phyloP scores from a whole-genome alignment of 2,113 vertebrate species.

The Xenopus laevis region DNA sequence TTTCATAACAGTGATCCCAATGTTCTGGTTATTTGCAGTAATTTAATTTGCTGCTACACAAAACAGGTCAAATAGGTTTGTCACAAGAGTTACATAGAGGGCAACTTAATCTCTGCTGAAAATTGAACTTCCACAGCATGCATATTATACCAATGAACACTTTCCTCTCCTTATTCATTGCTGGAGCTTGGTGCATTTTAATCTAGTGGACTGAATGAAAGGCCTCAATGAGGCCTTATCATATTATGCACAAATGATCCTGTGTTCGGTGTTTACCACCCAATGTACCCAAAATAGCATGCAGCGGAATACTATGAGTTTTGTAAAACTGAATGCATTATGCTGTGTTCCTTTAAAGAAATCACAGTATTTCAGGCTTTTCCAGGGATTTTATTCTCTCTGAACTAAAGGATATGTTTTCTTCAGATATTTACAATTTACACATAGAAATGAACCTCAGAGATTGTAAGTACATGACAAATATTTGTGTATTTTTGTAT shows the following conservation, averaged over 20 bases:
- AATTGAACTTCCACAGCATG: slow-evolving; percentile 63
- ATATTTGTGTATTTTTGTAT: too few relatives aligned
- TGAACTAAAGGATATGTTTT: slow-evolving; percentile 42
- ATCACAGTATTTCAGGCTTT: slow-evolving; percentile 48
- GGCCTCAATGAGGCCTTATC: slow-evolving; percentile 67
- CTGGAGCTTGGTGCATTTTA: slow-evolving; percentile 73
- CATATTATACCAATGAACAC: slow-evolving; percentile 61
- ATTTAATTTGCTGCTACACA: not conserved
- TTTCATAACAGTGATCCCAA: not conserved
- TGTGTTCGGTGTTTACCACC: slow-evolving; percentile 78
- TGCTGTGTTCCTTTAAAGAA: slow-evolving; percentile 46
- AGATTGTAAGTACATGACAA: too few relatives aligned
- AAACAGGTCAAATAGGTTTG: slow-evolving; percentile 32
- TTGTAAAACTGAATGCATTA: slow-evolving; percentile 55
- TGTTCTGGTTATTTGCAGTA: not conserved
- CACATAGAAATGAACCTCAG: not conserved
- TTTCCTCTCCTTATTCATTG: slow-evolving; percentile 73
- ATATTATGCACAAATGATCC: slow-evolving; percentile 79
- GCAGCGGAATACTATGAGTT: slow-evolving; percentile 59
- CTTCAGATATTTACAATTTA: slow-evolving; percentile 10
- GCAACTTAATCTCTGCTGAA: slow-evolving; percentile 58
- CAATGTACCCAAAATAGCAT: slow-evolving; percentile 69
- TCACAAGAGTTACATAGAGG: slow-evolving; percentile 55
- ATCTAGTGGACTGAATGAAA: slow-evolving; percentile 72
- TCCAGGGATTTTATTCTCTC: slow-evolving; percentile 40